phyloP scores from a whole-genome alignment of 2,113 vertebrate species.

The Serinus canaria region DNA sequence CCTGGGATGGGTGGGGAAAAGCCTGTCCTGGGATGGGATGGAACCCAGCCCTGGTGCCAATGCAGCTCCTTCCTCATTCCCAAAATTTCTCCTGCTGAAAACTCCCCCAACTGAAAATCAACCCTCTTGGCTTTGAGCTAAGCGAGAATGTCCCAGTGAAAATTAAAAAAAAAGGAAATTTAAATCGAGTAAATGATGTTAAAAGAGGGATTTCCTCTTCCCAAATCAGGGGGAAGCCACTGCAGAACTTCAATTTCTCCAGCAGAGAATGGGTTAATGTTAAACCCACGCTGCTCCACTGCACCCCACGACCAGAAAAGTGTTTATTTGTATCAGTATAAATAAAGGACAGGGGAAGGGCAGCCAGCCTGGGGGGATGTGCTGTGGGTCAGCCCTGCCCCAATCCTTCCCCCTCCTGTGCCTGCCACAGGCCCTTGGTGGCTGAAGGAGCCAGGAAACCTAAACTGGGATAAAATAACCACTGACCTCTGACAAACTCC shows the following conservation, averaged over 20 bases:
- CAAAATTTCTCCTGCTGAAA: rapidly evolving
- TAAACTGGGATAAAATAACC: neutral
- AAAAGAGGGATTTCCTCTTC: neutral
- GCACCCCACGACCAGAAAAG: rapidly evolving
- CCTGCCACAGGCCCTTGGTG: neutral
- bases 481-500: neutral
- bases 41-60: rapidly evolving
- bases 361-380: neutral
- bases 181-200: neutral
- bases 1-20: too few relatives aligned
- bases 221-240: neutral
- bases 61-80: neutral
- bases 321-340: rapidly evolving
- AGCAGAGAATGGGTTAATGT: neutral
- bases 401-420: neutral
- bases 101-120: neutral
- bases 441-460: neutral
- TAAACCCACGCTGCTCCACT: neutral
- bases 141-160: neutral
- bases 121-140: neutral
- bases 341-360: neutral
- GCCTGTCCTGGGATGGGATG: rapidly evolving
- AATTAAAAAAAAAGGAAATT: neutral
- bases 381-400: neutral
- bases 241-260: neutral